phyloP scores from a whole-genome alignment of 2,797 vertebrate genomes.

The Pseudotriccus pelzelni region DNA sequence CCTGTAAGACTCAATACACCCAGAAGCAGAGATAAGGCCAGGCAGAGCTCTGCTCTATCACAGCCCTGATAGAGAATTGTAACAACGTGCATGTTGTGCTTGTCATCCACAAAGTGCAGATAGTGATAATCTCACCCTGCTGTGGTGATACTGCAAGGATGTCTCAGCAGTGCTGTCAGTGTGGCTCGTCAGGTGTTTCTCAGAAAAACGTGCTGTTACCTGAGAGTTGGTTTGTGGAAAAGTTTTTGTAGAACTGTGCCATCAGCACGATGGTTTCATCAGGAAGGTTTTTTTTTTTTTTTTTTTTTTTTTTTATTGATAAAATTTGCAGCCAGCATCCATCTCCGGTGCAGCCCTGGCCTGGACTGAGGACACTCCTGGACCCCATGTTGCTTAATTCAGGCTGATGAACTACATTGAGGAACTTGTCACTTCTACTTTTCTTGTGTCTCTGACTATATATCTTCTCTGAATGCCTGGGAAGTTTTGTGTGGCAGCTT shows the following conservation, averaged over 20 bases:
- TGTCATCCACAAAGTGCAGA: not conserved
- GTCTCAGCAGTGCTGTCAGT: not conserved
- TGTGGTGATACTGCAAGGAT: fast-evolving
- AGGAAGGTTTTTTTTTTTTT: not conserved
- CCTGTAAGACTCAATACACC: not conserved
- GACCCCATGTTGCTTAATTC: not conserved
- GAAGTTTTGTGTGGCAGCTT: not conserved
- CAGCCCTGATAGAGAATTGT: not conserved
- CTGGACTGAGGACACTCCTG: not conserved
- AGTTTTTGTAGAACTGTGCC: not conserved
- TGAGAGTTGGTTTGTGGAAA: not conserved
- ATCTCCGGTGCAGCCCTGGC: not conserved
- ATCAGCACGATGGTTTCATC: not conserved
- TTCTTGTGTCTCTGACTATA: not conserved
- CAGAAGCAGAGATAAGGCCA: not conserved
- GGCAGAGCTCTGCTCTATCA: not conserved
- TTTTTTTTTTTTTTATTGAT: fast-evolving
- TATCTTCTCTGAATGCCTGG: not conserved
- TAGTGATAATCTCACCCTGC: not conserved
- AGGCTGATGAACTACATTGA: fast-evolving
- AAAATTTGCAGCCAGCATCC: not conserved
- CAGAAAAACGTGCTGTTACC: not conserved
- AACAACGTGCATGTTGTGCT: not conserved
- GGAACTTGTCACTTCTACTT: not conserved
- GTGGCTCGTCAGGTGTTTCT: fast-evolving